Evolutionary conservation across 2,888 invertebrate species (phyloP).

Genomic region (Drosophila mulleri): DNA sequence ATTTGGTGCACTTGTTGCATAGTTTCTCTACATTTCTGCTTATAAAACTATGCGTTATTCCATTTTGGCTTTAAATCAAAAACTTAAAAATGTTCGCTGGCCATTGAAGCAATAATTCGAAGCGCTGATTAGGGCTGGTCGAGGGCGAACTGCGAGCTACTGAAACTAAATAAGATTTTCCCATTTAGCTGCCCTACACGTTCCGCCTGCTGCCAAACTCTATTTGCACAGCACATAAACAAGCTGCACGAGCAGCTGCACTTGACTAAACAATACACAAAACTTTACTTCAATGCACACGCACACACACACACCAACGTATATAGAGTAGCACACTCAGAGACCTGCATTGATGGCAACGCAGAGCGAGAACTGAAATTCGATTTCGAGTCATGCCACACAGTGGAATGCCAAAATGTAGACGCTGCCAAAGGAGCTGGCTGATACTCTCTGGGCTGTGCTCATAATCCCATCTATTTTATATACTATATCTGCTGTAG

Average conservation of each 20-base stretch:
- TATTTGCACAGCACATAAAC: constrained; percentile 70
- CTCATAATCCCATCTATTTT: constrained; percentile 49
- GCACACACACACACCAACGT: constrained; percentile 20
- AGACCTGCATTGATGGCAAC: constrained; percentile 26
- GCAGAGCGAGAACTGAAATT: constrained; percentile 60
- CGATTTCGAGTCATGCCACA: constrained; percentile 70
- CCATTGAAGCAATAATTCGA: constrained; percentile 3
- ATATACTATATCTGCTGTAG: background rate
- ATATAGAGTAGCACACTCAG: constrained; percentile 1
- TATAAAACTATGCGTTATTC: too few species aligned
- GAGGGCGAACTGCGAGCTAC: background rate
- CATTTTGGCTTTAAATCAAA: background rate
- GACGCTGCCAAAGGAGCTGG: constrained; percentile 26
- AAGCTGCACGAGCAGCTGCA: constrained; percentile 75
- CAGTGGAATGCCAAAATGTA: constrained; percentile 42
- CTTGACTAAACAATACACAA: constrained; percentile 79
- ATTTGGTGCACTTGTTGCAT: constrained; percentile 17
- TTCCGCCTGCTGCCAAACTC: constrained; percentile 45
- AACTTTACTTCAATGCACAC: constrained; percentile 58
- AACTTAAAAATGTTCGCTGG: background rate
- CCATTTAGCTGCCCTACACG: constrained; percentile 38
- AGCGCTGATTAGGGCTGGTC: constrained; percentile 24
- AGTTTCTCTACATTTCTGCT: background rate
- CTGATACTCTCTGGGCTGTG: constrained; percentile 50
- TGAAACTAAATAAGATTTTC: constrained; percentile 35